phyloP scores from a whole-genome alignment of 2,113 vertebrate genomes.

The Lepisosteus oculatus region DNA sequence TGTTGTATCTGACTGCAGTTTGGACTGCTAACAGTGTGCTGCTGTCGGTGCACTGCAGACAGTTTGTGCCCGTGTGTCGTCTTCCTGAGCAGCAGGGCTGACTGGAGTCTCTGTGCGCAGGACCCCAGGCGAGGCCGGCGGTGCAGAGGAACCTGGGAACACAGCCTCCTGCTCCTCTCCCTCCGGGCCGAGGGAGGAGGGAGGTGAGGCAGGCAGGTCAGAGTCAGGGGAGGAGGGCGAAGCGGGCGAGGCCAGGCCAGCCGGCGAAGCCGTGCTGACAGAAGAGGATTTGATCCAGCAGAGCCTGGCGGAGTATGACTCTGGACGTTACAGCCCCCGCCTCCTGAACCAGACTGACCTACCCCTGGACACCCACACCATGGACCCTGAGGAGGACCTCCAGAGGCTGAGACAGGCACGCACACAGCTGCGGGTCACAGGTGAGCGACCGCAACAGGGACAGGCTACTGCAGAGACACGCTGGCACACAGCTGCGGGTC shows the following conservation, averaged over 20 bases:
- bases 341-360: constrained; percentile 80
- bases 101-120: neutral
- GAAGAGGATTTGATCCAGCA: constrained; percentile 97
- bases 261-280: constrained; percentile 82
- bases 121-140: constrained; percentile 1
- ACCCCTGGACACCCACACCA: constrained; percentile 84
- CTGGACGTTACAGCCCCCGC: constrained; percentile 86
- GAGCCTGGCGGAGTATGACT: constrained; percentile 90
- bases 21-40: too few relatives aligned
- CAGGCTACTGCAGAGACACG: neutral
- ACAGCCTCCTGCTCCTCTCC: constrained; percentile 34
- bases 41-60: too few relatives aligned
- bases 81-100: neutral
- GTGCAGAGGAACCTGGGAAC: constrained; percentile 22
- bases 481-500: neutral
- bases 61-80: neutral
- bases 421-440: constrained; percentile 88
- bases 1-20: neutral
- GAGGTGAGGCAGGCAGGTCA: constrained; percentile 12
- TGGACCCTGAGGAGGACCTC: constrained; percentile 79
- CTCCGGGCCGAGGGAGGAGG: constrained; percentile 9
- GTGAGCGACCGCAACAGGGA: constrained; percentile 46
- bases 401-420: constrained; percentile 80
- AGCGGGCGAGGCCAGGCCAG: constrained; percentile 47
- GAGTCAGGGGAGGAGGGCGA: constrained; percentile 36